Conservation (phyloP, 1,140 invertebrate species). For the Rhopalosiphum padi region DNA sequence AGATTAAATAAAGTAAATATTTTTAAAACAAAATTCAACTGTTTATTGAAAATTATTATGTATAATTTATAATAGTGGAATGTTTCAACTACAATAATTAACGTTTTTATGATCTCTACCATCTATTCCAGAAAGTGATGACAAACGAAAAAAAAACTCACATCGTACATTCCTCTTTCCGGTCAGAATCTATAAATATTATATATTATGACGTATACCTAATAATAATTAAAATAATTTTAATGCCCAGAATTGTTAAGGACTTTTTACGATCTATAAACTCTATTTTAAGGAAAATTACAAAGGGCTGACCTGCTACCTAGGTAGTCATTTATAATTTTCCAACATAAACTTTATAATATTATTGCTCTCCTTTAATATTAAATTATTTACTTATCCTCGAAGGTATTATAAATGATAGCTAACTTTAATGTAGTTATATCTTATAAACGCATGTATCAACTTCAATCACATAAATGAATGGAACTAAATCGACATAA, state of each 20-base stretch:
- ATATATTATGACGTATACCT: neutral
- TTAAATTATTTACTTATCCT: slow-evolving; percentile 18
- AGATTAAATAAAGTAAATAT: neutral
- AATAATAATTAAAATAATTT: neutral
- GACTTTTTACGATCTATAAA: neutral
- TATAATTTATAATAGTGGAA: neutral
- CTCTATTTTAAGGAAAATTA: neutral
- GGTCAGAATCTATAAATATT: neutral
- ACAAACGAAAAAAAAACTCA: too few species aligned
- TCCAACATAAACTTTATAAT: neutral
- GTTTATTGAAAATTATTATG: neutral
- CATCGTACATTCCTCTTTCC: too few species aligned
- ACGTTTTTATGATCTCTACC: too few species aligned
- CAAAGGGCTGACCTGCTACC: too few species aligned
- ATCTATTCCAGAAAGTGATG: too few species aligned
- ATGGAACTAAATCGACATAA: neutral
- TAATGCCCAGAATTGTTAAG: neutral
- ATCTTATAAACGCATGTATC: neutral
- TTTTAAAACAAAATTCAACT: too few species aligned
- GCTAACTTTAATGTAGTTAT: neutral
- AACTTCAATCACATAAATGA: neutral
- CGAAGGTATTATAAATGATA: neutral
- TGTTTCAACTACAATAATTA: neutral
- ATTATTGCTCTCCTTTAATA: slow-evolving; percentile 23
- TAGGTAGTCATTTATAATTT: neutral